Base-by-base conservation (phyloP, 2,888 invertebrate species). In the Phyllotreta striolata region DNA sequence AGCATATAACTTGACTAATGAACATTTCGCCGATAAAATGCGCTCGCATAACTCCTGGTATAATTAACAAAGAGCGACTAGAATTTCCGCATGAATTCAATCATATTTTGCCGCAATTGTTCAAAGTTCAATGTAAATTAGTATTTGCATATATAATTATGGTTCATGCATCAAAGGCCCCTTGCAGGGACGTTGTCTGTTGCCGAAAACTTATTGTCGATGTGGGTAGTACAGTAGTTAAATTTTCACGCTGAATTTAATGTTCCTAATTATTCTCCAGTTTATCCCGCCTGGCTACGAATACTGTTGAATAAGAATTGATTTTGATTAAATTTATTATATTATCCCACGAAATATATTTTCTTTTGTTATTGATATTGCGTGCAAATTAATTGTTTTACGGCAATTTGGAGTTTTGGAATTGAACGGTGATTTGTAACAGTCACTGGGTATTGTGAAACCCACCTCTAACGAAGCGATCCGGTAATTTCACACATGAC, bases 111-210 rank as follows among this genome's bases (percentile, higher is more conserved):
- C 66, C 66, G 70, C 72, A 76, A 78, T 79, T 77, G 79, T 79
- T 80, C 80, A 79, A 80, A 80, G 80, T 80, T 79, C 78, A 78
- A 76, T 77, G 79, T 73, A 79, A 80, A 78, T 79, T 73, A 74
- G 72, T 75, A 79, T 81, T 80, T 79, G 72, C 80, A 81, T 81
- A 80, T 71, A 79, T 80, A 81, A 81, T 80, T 80, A 79, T 72
- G 70, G 70, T 70, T 69, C 70, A 68, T 67, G 69, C 74, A 66
- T 76, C 75, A 76, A 76, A 75, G 75, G 72, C 68, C 71, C 55
- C 64, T 64, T 62, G 64, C 41, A 59, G 67, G 63, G 63, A 66
- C 56, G 24, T 41, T 64, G 59, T 68, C 64, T 66, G 55, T 62
- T 56, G 51, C 59, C 66, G 62, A 72, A 70, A 72, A 73, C 71